Conservation (phyloP, 2,113 vertebrate species). For the Indicator maculatus region DNA sequence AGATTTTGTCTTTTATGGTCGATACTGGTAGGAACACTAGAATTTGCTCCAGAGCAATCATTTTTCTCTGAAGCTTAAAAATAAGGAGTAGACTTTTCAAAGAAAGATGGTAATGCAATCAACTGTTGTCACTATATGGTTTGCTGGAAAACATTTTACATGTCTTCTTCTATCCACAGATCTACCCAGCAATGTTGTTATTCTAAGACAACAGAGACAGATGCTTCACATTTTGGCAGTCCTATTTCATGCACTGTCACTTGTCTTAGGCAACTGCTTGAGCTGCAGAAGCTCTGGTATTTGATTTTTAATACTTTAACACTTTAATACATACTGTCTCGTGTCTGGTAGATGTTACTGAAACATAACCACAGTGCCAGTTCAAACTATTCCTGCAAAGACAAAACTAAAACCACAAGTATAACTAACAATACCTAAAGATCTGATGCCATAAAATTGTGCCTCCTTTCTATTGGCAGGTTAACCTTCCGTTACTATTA, state of each 20-base stretch:
- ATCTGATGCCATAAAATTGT: background rate
- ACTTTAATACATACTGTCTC: no score
- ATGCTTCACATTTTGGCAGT: slow-evolving; percentile 27
- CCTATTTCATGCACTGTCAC: slow-evolving; percentile 21
- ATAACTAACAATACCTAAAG: background rate
- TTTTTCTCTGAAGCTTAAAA: background rate
- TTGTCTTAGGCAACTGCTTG: background rate
- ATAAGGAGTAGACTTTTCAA: background rate
- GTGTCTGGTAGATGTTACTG: background rate
- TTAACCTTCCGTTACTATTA: background rate
- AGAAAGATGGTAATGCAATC: background rate
- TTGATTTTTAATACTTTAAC: background rate
- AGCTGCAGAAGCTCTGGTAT: background rate
- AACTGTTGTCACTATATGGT: background rate
- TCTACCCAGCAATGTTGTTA: background rate
- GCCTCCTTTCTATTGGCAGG: background rate
- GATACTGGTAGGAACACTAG: background rate
- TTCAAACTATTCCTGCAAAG: background rate
- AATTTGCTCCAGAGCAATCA: background rate
- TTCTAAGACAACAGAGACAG: background rate
- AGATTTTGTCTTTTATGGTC: background rate
- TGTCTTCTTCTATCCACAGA: background rate
- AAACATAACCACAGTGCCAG: background rate
- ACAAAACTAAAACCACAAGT: background rate
- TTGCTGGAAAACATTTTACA: slow-evolving; percentile 14